Percentiles rank a stretch among this genome's conserved stretches.
Evolutionary conservation across 1,140 invertebrate species (phyloP).

Genomic region (Fopius arisanus): DNA sequence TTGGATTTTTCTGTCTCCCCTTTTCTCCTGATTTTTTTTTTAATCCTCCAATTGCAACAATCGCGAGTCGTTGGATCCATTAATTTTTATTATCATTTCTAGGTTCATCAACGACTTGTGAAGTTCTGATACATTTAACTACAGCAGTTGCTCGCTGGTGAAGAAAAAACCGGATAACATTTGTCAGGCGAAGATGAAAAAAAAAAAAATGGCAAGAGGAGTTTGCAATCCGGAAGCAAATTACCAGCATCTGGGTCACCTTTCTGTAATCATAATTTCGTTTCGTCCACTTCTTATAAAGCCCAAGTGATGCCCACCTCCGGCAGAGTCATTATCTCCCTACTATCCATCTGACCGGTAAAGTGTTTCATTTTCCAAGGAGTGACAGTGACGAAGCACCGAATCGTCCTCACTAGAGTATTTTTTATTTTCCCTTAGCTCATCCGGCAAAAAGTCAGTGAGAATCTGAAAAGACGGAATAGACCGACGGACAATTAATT

Average conservation of each 20-base stretch:
- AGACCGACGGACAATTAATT: neutral
- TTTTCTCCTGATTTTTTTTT: neutral
- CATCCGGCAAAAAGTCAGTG: neutral
- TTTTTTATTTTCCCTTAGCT: neutral
- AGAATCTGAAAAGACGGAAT: neutral
- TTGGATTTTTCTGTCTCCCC: neutral
- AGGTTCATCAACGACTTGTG: too few species aligned
- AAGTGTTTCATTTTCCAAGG: constrained; percentile 28
- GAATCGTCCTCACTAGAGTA: constrained; percentile 12
- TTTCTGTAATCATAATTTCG: constrained; percentile 29
- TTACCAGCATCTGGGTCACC: constrained; percentile 25
- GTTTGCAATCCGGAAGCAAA: constrained; percentile 23
- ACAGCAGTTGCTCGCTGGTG: too few species aligned
- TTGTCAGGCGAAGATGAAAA: neutral
- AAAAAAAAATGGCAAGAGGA: constrained; percentile 2
- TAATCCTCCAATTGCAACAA: too few species aligned
- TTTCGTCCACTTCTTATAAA: constrained; percentile 23
- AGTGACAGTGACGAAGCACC: constrained; percentile 32
- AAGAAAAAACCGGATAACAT: neutral
- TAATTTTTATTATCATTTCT: too few species aligned
- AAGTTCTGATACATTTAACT: too few species aligned
- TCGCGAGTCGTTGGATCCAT: too few species aligned
- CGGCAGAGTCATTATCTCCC: constrained; percentile 19
- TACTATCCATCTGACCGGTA: constrained; percentile 8
- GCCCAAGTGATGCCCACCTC: neutral